Evolutionary conservation across 2,113 vertebrate species (phyloP), one percentile per base, ranked within the genome.

Genomic region (Trogon melanurus): DNA sequence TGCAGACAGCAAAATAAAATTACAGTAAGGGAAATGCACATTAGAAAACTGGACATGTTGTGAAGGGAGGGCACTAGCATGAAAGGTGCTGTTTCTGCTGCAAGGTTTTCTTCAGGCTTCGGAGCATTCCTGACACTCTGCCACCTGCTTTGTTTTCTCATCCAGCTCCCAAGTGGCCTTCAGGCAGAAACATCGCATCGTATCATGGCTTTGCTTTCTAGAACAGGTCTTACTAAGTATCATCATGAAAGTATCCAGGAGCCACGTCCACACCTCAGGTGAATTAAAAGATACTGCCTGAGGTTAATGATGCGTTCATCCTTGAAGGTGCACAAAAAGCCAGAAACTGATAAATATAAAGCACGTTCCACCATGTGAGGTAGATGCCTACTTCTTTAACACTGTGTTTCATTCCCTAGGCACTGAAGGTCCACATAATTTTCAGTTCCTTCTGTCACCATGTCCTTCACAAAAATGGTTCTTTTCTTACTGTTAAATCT

Each of bases 291-390:
- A 36, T 81, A 51, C 18, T 29, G 53, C 88, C 76, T 75, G 70
- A 86, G 73, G 85, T 94, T 96, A 71, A 90, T 69, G 85, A 64
- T 75, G 82, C 53, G 26, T 47, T 93, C 83, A 81, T 78, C 41
- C 79, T 88, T 86, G 0, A 4, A 88, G 69, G 79, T 45, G 83
- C 87, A 38, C 51, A 78, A 29, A 54, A 85, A 90, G 41, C 38
- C 70, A 86, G 79, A 69, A 67, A 47, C 16, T 81, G 79, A 87
- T 86, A 94, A 88, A 95, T 80, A 88, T 60, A 96, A 90, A 92
- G 85, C 53, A 81, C 41, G 8, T 69, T 75, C 58, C n/a, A 85
- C 41, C n/a, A 15, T 16, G 19, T 57, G 53, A 92, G 41, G 81
- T 38, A 54, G 79, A 69, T 57, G 53, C 27, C 69, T 90, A 10